Evolutionary conservation across 1,140 invertebrate genomes (phyloP), one percentile per base, ranked within the genome.

Genomic region (Helicoverpa zea): DNA sequence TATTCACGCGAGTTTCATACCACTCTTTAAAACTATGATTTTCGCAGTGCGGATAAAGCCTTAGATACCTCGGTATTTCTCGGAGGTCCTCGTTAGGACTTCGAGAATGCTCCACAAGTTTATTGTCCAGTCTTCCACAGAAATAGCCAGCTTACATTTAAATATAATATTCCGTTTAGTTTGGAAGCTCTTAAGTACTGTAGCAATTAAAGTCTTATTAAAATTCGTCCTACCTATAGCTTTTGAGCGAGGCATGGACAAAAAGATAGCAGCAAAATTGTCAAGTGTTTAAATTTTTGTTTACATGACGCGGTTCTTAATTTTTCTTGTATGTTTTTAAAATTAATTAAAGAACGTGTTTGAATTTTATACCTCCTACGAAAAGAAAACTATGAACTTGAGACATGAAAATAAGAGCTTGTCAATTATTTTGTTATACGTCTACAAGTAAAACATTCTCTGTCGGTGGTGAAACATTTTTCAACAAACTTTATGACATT

Each of bases 151-250:
- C 56, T 75, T 61, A 56, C 54, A 75, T 51, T 75, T 61, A 75
- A 75, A 75, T 75, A 49, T 49, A 49, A 75, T 58, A 43, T 58
- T 74, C 72, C 72, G 47, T 75, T 61, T 61, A 61, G 73, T 75
- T 61, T 56, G 52, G 54, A 75, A 75, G 73, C 56, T 75, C 56
- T 75, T 61, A 61, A 75, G 73, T 75, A 61, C 73, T 75, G 35
- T 43, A 61, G 58, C 30, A 75, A 75, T 75, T 75, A 61, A 75
- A 75, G 35, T 75, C 56, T 75, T 75, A 75, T 75, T 75, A 61
- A 75, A 75, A 75, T 75, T 61, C 56, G 35, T 59, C 56, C 30
- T 43, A 35, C 56, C 30, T 43, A 35, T 74, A 74, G 73, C 56
- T 75, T 61, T 61, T 43, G 35, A 75, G 56, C 35, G 66, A 51